Base-by-base conservation (phyloP, 2,888 invertebrate genomes). In the Drosophila affinis region DNA sequence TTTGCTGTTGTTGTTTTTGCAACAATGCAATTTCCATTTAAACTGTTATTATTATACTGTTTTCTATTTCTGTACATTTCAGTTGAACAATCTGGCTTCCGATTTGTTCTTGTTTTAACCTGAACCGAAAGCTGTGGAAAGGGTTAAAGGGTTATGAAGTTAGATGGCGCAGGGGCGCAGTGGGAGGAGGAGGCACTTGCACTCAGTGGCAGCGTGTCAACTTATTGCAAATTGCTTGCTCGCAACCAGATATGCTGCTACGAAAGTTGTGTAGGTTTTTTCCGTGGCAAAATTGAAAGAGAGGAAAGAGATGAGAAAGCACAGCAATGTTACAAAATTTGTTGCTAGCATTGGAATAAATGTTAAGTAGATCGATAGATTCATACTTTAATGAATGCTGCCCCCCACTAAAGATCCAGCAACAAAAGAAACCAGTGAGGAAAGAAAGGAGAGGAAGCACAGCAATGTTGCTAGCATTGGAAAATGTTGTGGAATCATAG, bases 11-110 rank as follows among this genome's bases (percentile, higher is more conserved):
- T 57, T 54, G 56, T 46, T 52, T 32, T 48, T 71, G 62, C 58
- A 58, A 57, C 73, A 72, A 48, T 72, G 55, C 59, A 72, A 72
- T 72, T 72, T 72, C 72, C 72, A 72, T 72, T 72, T 64, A 72
- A 72, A 64, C 55, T 72, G 72, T 72, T 72, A 72, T 72, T 72
- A 72, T 72, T 72, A n/a, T 39, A 6, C 14, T n/a, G 39, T 39
- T 39, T 39, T 14, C 39, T n/a, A 14, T 39, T 39, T 39, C 72
- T 72, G 57, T 72, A 63, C 51, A 56, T 71, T 56, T 60, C 54
- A 45, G 49, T 68, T 57, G 46, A 57, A 68, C 52, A 53, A 45
- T 68, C 51, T 68, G 39, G 0, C 14, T 57, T 47, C 55, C 54
- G 72, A 62, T 62, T 55, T 55, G 34, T 49, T 53, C 54, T 56